phyloP scores from a whole-genome alignment of 2,888 invertebrate genomes.

The Papilio elwesi region DNA sequence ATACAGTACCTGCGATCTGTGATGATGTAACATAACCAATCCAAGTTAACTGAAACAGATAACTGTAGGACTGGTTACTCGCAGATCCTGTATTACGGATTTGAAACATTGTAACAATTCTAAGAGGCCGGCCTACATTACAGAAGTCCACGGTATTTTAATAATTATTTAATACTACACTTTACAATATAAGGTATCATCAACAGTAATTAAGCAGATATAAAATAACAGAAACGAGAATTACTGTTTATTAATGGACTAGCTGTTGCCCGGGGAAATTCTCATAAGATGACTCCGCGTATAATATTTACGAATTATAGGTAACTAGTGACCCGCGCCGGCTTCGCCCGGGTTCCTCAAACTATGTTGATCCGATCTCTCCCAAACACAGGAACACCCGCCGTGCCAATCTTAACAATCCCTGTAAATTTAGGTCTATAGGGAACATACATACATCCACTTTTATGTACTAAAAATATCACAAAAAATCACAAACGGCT shows the following conservation, averaged over 20 bases:
- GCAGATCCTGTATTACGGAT: constrained; percentile 18
- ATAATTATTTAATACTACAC: neutral
- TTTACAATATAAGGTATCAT: constrained; percentile 13
- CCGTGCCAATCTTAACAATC: too few relatives aligned
- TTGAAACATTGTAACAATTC: constrained; percentile 34
- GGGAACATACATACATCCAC: too few relatives aligned
- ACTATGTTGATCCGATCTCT: too few relatives aligned
- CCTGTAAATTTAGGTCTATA: too few relatives aligned
- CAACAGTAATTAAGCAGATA: constrained; percentile 27
- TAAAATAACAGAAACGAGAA: constrained; percentile 32
- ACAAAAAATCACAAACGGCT: too few relatives aligned
- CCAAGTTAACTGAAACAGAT: constrained; percentile 29
- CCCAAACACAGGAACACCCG: too few relatives aligned
- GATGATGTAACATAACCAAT: neutral
- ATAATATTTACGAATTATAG: too few relatives aligned
- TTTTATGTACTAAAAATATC: too few relatives aligned
- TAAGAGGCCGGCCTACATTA: neutral
- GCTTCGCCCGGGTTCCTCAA: too few relatives aligned
- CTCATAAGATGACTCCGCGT: too few relatives aligned
- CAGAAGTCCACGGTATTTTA: constrained; percentile 26
- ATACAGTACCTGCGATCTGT: constrained; percentile 9
- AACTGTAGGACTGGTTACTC: constrained; percentile 28
- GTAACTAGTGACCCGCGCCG: too few relatives aligned
- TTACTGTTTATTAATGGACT: neutral
- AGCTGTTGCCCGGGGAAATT: too few relatives aligned